A percentile compares a stretch with the other conserved stretches of the same genome.
These are phyloP conservation scores for Calephelis nemesis DNA, from an alignment of 1,140 invertebrate genomes.

Conservation along the genomic window DNA sequence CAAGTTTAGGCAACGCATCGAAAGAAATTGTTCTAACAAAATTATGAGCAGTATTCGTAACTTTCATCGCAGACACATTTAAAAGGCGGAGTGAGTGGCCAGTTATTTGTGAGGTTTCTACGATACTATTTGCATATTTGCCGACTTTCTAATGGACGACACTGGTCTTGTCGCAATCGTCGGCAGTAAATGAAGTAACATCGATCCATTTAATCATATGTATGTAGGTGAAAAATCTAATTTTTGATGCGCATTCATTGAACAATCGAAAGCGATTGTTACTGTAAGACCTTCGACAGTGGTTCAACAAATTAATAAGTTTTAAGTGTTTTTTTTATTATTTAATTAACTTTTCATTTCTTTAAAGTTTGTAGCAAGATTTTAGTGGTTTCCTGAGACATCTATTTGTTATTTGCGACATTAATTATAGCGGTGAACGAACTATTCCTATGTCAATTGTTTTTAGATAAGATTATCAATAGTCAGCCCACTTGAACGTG, in stretches of 20 bases:
- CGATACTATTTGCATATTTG: slow-evolving; percentile 78
- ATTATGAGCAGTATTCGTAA: slow-evolving; percentile 72
- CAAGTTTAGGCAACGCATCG: slow-evolving; percentile 18
- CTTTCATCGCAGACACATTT: slow-evolving; percentile 76
- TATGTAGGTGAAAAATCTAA: slow-evolving; percentile 22
- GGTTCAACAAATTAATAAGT: slow-evolving; percentile 5
- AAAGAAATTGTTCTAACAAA: slow-evolving; percentile 54
- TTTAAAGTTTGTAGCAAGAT: too few relatives aligned
- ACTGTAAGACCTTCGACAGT: slow-evolving; percentile 1
- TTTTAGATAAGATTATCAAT: slow-evolving; percentile 49
- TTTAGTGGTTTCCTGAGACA: too few relatives aligned
- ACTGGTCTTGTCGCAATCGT: slow-evolving; percentile 73
- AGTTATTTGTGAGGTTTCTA: slow-evolving; percentile 78
- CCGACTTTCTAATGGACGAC: slow-evolving; percentile 78
- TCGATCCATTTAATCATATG: slow-evolving; percentile 71
- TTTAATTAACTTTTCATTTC: neutral
- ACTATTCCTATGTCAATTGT: slow-evolving; percentile 50
- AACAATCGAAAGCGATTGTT: slow-evolving; percentile 18
- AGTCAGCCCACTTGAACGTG: slow-evolving; percentile 43
- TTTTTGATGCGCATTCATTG: slow-evolving; percentile 16
- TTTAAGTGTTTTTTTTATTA: neutral
- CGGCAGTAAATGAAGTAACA: slow-evolving; percentile 68
- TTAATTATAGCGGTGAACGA: slow-evolving; percentile 51
- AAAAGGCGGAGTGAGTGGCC: slow-evolving; percentile 73
- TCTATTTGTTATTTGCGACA: neutral